Conservation (phyloP, 2,888 invertebrate genomes). For the Cryptophagus acutangulus region DNA sequence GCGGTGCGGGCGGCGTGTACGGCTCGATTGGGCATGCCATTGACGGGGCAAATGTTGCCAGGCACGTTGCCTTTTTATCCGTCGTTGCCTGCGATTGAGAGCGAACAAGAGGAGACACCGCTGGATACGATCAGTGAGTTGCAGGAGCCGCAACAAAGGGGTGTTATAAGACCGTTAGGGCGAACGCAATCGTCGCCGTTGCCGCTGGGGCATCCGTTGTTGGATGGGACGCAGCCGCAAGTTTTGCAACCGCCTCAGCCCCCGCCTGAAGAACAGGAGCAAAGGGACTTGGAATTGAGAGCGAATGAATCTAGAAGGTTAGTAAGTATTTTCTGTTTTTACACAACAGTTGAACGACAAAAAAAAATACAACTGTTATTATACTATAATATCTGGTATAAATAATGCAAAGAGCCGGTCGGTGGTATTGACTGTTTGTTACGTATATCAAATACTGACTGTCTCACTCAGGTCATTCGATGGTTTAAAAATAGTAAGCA, state of each 20-base stretch:
- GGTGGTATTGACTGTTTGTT: too few species aligned
- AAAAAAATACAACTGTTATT: too few species aligned
- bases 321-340: too few species aligned
- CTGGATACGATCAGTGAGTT: slow-evolving; percentile 49
- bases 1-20: slow-evolving; percentile 71
- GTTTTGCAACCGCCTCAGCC: slow-evolving; percentile 39
- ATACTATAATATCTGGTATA: too few species aligned
- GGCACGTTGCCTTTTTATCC: slow-evolving; percentile 68
- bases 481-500: too few species aligned
- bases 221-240: slow-evolving; percentile 46
- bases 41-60: slow-evolving; percentile 62
- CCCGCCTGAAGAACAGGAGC: slow-evolving; percentile 53
- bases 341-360: too few species aligned
- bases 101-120: slow-evolving; percentile 53
- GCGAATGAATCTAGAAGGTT: slow-evolving; percentile 50
- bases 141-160: slow-evolving; percentile 42
- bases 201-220: slow-evolving; percentile 83
- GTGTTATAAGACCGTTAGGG: slow-evolving; percentile 67
- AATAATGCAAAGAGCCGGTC: too few species aligned
- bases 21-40: slow-evolving; percentile 51
- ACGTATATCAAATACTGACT: too few species aligned
- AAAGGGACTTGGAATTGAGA: slow-evolving; percentile 45
- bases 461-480: too few species aligned
- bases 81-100: slow-evolving; percentile 56
- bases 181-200: slow-evolving; percentile 93